Percentiles rank a stretch among this genome's conserved stretches.
Conservation (phyloP, 2,888 invertebrate species). For the Melangyna quadrimaculata region DNA sequence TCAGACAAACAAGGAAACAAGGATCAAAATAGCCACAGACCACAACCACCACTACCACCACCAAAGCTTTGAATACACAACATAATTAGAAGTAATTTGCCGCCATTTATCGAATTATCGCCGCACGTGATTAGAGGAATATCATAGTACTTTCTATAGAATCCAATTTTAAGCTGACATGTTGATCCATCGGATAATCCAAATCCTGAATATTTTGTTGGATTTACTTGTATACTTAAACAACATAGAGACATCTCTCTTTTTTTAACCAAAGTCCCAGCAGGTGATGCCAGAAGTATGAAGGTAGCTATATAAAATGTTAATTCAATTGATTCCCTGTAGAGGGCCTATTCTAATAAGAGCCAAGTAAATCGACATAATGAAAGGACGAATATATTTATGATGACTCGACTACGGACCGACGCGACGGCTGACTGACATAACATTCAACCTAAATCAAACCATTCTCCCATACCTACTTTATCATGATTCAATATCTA, state of each 20-base stretch:
- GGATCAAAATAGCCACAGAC: slow-evolving; percentile 17
- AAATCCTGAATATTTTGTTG: slow-evolving; percentile 47
- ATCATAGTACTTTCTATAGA: slow-evolving; percentile 4
- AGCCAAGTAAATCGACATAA: background rate
- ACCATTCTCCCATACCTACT: no score
- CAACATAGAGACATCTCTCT: slow-evolving; percentile 28
- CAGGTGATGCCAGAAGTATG: background rate
- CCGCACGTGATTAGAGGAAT: slow-evolving; percentile 28
- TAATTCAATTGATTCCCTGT: slow-evolving; percentile 59
- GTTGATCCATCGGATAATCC: slow-evolving; percentile 25
- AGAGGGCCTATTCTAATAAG: background rate
- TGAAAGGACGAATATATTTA: background rate
- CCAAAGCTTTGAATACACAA: slow-evolving; percentile 8
- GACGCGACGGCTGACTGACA: slow-evolving; percentile 9
- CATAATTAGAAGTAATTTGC: slow-evolving; percentile 47
- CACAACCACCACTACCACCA: background rate
- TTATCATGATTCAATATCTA: slow-evolving; percentile 9
- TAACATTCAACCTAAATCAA: background rate
- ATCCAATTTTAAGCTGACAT: background rate
- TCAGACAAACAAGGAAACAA: slow-evolving; percentile 38
- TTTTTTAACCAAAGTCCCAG: slow-evolving; percentile 18
- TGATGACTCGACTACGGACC: background rate
- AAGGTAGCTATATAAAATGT: slow-evolving; percentile 33
- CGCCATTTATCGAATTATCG: slow-evolving; percentile 65
- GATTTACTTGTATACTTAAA: slow-evolving; percentile 49